Base-by-base conservation (phyloP, 2,797 vertebrate species). In the Cheirogaleus major region DNA sequence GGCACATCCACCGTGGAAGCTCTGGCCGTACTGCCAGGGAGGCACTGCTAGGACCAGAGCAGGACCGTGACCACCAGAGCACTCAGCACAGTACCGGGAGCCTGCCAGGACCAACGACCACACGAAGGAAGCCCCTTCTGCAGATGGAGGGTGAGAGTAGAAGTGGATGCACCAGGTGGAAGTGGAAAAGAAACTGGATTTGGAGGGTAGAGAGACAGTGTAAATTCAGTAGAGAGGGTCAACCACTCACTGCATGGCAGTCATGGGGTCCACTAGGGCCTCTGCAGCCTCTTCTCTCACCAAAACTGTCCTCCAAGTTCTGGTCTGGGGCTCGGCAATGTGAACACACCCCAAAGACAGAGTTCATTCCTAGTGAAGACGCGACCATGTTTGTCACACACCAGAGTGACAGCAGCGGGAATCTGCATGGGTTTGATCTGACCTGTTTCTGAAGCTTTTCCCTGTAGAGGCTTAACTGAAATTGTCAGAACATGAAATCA, bases 401-500 rank as follows among this genome's bases (percentile, higher is more conserved):
- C 15, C 1, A 12, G 72, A n/a, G 57, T 41, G 41, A 32, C 61
- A 27, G 85, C 48, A 45, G 14, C 8, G 41, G 73, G 87, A 57
- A 63, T 15, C 32, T 15, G 35, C 43, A 30, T 0, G 0, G 7
- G 32, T 61, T 91, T 92, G 73, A 70, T 69, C 57, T 76, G 86
- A 96, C 59, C 55, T 41, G 20, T 61, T 86, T 88, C 95, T 94
- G 80, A 95, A 89, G 92, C 61, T 82, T 91, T 84, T 81, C 15
- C 63, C 75, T 0, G 5, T 20, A 10, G 38, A 95, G 52, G 23
- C 61, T 88, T 70, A 91, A 95, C 65, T 27, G 32, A 91, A 78
- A 43, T 52, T 87, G 89, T 97, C 95, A 95, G 96, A 97, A 97
- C 82, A 67, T 52, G 94, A 96, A 86, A 81, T 85, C 96, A 95